Evolutionary conservation across 2,888 invertebrate genomes (phyloP), one percentile per base, ranked within the genome.

Genomic region (Aphidoletes aphidimyza): DNA sequence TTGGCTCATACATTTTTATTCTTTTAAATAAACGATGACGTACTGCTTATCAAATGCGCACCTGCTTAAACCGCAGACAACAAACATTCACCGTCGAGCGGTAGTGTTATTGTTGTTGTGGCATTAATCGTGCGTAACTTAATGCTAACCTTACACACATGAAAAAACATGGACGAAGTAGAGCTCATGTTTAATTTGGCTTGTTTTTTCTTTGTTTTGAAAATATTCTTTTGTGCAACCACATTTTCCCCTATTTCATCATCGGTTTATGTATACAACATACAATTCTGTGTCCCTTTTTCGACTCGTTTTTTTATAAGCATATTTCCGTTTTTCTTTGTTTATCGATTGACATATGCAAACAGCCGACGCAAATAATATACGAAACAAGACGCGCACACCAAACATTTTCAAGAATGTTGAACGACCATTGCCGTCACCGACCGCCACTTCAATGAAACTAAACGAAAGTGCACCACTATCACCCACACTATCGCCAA

Each of bases 51-150:
- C 36, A n/a, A 69, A 69, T 69, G 37, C 36, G 81, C 81, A 81
- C 81, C 81, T 81, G 81, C 81, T 81, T 81, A 22, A 81, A 37
- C 81, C 81, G 81, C 81, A 81, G 81, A 37, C 81, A 81, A 37
- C 37, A 37, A 81, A 81, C 81, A 37, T 11, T 81, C 37, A 19
- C 22, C 11, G 81, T 37, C 9, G 11, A 0, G 6, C n/a, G 1
- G 6, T n/a, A 37, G 8, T 37, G 37, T 81, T 81, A 22, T 81
- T 81, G 37, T 81, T 81, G 81, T 37, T 81, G 78, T 36, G 78
- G 78, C 26, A 36, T 8, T 26, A 3, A 26, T 11, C 22, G 54
- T 19, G 11, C 30, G 69, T 69, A 30, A 69, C 14, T 69, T 69
- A 69, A 69, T 69, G 34, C 69, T 17, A 47, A 26, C 54, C 54